Base-by-base conservation (phyloP, 1,140 invertebrate genomes). In the Paraescarpia echinospica region DNA sequence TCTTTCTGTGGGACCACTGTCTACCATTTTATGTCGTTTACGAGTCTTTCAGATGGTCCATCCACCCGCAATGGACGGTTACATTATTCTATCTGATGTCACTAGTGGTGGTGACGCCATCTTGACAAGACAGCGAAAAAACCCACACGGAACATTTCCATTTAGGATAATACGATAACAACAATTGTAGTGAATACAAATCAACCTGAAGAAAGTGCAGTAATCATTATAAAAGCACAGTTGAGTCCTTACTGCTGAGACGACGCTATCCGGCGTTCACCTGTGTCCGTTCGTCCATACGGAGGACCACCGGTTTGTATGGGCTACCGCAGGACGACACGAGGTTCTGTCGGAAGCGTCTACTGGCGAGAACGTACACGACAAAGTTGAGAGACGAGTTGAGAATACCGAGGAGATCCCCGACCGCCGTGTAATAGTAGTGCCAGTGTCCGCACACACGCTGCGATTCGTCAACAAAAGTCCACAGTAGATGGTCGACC, bases 401-500 rank as follows among this genome's bases (percentile, higher is more conserved):
- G n/a, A 93, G 59, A 27, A 93, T 91, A 41, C 59, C 90, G 33
- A 93, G 33, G 35, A 92, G 59, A 48, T 93, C 93, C 1, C 91
- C 92, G 5, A 93, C 89, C n/a, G 93, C 93, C 90, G 93, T 93
- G 90, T 93, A 93, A 35, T 93, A 93, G 90, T 92, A 93, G 34
- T 92, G 93, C 93, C 93, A 93, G 33, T 92, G 51, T 14, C 93
- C 93, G 77, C 93, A 93, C 34, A 14, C 77, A 12, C 35, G 89
- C 77, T 33, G 33, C 33, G 89, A 59, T 34, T 48, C 51, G 51
- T 92, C 92, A 31, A 93, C 33, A 31, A 93, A 77, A 31, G 93
- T 93, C 93, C 93, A 93, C 14, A 93, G 89, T n/a, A 93, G 77
- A 92, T 92, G 92, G 88, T 93, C 93, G 48, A 93, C 59, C 35